These are phyloP conservation scores for Astyanax mexicanus DNA, from an alignment of 2,797 vertebrate genomes.

Conservation along the genomic window DNA sequence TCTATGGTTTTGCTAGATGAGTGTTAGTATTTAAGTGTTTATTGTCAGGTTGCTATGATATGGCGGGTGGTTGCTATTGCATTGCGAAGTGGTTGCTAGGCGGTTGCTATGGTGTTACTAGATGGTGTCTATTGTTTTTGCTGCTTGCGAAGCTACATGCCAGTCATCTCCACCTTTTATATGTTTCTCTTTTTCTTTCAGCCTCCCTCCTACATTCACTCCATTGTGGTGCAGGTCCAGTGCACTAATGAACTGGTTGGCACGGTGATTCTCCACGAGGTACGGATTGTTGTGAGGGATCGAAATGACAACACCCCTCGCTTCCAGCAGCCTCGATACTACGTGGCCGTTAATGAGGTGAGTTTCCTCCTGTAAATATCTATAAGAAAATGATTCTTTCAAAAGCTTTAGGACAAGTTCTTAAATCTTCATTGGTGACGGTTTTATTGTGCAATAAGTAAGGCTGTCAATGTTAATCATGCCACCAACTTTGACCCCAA, in stretches of 20 bases:
- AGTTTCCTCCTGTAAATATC: constrained; percentile 54
- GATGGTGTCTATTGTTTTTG: too few species aligned
- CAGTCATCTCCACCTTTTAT: constrained; percentile 16
- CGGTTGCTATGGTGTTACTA: too few species aligned
- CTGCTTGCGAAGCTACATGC: background rate
- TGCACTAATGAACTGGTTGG: constrained; percentile 92
- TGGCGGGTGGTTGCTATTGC: too few species aligned
- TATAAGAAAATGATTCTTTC: background rate
- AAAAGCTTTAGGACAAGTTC: too few species aligned
- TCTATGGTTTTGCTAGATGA: too few species aligned
- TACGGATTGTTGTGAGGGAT: constrained; percentile 93
- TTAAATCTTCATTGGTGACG: too few species aligned
- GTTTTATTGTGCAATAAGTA: too few species aligned
- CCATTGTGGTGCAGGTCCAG: constrained; percentile 94
- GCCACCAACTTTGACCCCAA: too few species aligned
- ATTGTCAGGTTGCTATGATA: too few species aligned
- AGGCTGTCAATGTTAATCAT: too few species aligned
- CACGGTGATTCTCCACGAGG: constrained; percentile 93
- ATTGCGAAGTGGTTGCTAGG: too few species aligned
- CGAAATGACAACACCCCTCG: constrained; percentile 91
- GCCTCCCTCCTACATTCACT: constrained; percentile 91
- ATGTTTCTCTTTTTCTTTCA: constrained; percentile 64
- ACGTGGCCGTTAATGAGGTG: constrained; percentile 93
- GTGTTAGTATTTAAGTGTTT: too few species aligned
- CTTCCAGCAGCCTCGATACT: constrained; percentile 90